A percentile compares a stretch with the other conserved stretches of the same genome.
Evolutionary conservation across 1,140 invertebrate genomes (phyloP).

Genomic region (Pseudomyrmex concolor): DNA sequence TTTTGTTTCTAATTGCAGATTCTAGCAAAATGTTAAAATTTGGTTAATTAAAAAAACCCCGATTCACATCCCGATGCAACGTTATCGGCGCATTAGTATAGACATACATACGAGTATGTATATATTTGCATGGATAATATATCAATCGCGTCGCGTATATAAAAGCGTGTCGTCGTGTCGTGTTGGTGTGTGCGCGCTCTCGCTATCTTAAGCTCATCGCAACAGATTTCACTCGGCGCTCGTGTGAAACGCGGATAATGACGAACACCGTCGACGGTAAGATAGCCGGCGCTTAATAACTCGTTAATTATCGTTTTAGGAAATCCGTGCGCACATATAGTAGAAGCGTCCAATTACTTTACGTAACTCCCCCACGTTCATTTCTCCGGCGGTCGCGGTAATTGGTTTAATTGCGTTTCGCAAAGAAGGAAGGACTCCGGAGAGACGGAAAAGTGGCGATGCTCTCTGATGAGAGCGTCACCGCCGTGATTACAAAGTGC

Average conservation of each 20-base stretch:
- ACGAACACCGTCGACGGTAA: constrained; percentile 72
- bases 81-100: no score
- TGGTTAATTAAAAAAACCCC: no score
- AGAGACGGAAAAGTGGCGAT: constrained; percentile 40
- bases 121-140: not conserved
- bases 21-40: no score
- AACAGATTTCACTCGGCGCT: constrained; percentile 75
- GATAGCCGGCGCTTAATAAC: constrained; percentile 83
- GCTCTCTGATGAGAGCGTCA: constrained; percentile 41
- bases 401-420: constrained; percentile 84
- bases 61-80: no score
- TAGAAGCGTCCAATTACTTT: constrained; percentile 82
- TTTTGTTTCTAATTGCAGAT: no score
- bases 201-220: constrained; percentile 66
- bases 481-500: constrained; percentile 8
- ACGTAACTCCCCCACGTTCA: constrained; percentile 80
- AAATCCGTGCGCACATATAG: constrained; percentile 79
- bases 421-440: constrained; percentile 58
- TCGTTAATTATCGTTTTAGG: constrained; percentile 86
- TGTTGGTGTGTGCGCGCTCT: not conserved
- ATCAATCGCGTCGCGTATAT: not conserved
- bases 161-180: not conserved
- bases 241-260: constrained; percentile 78
- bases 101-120: no score
- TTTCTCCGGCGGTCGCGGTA: constrained; percentile 81